These are phyloP conservation scores for Dascyllus trimaculatus DNA, from an alignment of 2,113 vertebrate species.

Conservation along the genomic window DNA sequence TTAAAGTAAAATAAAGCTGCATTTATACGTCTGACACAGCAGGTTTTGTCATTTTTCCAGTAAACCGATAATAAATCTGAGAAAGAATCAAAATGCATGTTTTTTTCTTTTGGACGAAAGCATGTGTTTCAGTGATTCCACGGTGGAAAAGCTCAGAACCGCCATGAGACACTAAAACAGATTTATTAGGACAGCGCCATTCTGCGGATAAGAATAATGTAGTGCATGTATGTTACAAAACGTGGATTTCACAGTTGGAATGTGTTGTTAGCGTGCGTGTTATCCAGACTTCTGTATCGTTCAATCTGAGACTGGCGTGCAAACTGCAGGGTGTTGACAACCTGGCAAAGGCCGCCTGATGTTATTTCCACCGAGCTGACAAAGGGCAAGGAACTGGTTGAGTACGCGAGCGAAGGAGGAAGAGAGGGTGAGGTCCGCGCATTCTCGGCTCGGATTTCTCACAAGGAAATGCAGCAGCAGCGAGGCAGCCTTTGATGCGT, in stretches of 20 bases:
- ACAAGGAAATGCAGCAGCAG: constrained; percentile 43
- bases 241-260: constrained; percentile 11
- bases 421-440: constrained; percentile 45
- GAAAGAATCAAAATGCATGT: no score
- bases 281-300: constrained; percentile 30
- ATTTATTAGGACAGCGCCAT: no score
- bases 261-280: neutral
- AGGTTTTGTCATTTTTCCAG: no score
- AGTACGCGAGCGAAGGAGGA: constrained; percentile 31
- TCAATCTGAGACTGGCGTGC: constrained; percentile 60
- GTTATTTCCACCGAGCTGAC: constrained; percentile 56
- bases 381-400: constrained; percentile 40
- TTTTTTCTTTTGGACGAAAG: no score
- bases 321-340: constrained; percentile 61
- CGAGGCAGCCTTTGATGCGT: neutral
- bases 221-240: constrained; percentile 3
- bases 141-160: no score
- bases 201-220: no score
- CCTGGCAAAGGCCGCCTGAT: constrained; percentile 55
- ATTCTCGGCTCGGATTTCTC: constrained; percentile 43
- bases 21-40: no score
- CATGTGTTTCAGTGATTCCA: no score
- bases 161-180: no score
- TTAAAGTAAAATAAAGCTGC: no score
- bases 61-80: no score